Evolutionary conservation across 1,140 invertebrate genomes (phyloP), one percentile per base, ranked within the genome.

Genomic region (Calliopsis andreniformis): DNA sequence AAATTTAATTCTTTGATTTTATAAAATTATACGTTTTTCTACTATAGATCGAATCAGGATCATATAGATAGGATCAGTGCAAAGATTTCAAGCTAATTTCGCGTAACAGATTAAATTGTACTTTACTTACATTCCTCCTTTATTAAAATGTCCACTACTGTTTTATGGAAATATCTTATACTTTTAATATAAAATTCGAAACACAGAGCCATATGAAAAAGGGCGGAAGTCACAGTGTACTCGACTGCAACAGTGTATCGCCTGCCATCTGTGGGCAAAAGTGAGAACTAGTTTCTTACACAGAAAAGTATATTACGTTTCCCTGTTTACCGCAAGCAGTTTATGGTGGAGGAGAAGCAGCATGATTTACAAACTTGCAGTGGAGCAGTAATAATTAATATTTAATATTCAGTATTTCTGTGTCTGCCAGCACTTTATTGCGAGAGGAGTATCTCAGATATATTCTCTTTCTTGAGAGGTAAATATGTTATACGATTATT

Each of bases 271-370:
- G 3, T 51, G 14, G 66, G 20, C 2, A n/a, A 14, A 18, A 25
- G 32, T 59, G 32, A 4, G n/a, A 61, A 76, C 73, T 43, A 61
- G 45, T 59, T 49, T 61, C 73, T 16, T 58, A 1, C 35, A 25
- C 10, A 42, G 62, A 45, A 59, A 25, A 12, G 6, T 8, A 8
- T 2, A 30, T 28, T 5, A 0, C 4, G 3, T 18, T 67, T 28
- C 61, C 53, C 23, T 23, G 61, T 59, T 69, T 69, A 69, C 66
- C 73, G 28, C 55, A 42, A 14, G 28, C 39, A 55, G 16, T 56
- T 56, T 45, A 32, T 20, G 10, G 6, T n/a, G 4, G 10, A 20
- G 5, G 12, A 45, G 4, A 56, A 47, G 32, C 43, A 67, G 1
- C 0, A 20, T 12, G 1, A 8, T 51, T 45, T 32, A 14, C 3